A percentile compares a stretch with the other conserved stretches of the same genome.
Evolutionary conservation across 1,140 invertebrate genomes (phyloP).

Genomic region (Calycopis cecrops): DNA sequence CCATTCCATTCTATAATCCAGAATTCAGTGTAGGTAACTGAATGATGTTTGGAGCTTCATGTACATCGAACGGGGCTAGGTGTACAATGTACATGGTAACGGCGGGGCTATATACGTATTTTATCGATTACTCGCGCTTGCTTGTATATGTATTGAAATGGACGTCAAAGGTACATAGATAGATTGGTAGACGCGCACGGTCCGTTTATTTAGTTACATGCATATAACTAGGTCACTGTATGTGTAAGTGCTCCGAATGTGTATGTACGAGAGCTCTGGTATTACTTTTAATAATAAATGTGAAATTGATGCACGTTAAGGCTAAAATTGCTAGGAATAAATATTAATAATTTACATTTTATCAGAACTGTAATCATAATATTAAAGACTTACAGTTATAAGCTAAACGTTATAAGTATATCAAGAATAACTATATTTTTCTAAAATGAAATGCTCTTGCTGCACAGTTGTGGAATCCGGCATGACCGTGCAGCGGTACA

Average conservation of each 20-base stretch:
- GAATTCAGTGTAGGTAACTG: slow-evolving; percentile 16
- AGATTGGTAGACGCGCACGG: slow-evolving; percentile 28
- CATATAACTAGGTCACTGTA: slow-evolving; percentile 35
- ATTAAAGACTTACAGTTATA: too few relatives aligned
- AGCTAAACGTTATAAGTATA: too few relatives aligned
- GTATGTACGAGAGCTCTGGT: slow-evolving; percentile 4
- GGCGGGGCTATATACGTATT: slow-evolving; percentile 37
- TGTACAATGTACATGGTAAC: slow-evolving; percentile 13
- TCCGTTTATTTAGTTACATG: slow-evolving; percentile 33
- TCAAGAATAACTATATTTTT: too few relatives aligned
- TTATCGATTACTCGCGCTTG: slow-evolving; percentile 59
- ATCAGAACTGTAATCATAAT: too few relatives aligned
- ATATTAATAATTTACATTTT: too few relatives aligned
- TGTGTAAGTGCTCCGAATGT: slow-evolving; percentile 8
- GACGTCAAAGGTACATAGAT: slow-evolving; percentile 36
- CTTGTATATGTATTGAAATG: slow-evolving; percentile 38
- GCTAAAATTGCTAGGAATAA: too few relatives aligned
- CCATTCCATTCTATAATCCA: slow-evolving; percentile 32
- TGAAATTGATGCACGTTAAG: not conserved
- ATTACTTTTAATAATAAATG: not conserved
- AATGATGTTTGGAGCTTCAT: slow-evolving; percentile 17
- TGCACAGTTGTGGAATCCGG: too few relatives aligned
- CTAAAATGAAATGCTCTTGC: too few relatives aligned
- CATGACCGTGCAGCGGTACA: too few relatives aligned
- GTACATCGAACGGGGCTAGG: slow-evolving; percentile 28